Evolutionary conservation across 2,113 vertebrate genomes (phyloP).

Genomic region (Equus przewalskii): DNA sequence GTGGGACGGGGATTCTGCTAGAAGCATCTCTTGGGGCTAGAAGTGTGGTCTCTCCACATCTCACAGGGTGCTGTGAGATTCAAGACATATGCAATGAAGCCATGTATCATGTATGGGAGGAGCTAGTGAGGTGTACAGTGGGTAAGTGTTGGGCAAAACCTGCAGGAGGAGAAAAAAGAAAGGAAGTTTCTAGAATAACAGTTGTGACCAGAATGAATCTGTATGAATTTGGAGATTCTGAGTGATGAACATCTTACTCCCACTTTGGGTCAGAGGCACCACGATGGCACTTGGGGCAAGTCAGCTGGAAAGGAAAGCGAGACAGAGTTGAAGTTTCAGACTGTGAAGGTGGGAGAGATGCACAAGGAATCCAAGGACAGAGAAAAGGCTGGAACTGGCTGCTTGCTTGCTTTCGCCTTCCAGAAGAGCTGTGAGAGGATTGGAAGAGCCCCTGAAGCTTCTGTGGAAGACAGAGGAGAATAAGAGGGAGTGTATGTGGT

Average conservation of each 20-base stretch:
- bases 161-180: accelerated
- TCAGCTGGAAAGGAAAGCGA: neutral
- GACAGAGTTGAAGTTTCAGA: neutral
- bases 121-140: neutral
- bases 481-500: accelerated
- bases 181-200: neutral
- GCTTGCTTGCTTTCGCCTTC: neutral
- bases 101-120: neutral
- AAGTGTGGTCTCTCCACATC: neutral
- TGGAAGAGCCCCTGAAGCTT: neutral
- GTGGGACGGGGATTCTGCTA: neutral
- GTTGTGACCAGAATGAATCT: neutral
- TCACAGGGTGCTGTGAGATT: neutral
- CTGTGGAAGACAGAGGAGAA: neutral
- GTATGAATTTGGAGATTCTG: neutral
- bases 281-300: neutral
- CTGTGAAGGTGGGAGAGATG: too few relatives aligned
- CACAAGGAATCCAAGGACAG: neutral
- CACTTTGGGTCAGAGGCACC: neutral
- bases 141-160: neutral
- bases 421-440: neutral
- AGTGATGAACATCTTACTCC: neutral
- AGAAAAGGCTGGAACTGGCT: neutral
- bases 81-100: neutral
- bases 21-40: neutral